Evolutionary conservation across 2,113 vertebrate species (phyloP).

Genomic region (Oncorhynchus tshawytscha): DNA sequence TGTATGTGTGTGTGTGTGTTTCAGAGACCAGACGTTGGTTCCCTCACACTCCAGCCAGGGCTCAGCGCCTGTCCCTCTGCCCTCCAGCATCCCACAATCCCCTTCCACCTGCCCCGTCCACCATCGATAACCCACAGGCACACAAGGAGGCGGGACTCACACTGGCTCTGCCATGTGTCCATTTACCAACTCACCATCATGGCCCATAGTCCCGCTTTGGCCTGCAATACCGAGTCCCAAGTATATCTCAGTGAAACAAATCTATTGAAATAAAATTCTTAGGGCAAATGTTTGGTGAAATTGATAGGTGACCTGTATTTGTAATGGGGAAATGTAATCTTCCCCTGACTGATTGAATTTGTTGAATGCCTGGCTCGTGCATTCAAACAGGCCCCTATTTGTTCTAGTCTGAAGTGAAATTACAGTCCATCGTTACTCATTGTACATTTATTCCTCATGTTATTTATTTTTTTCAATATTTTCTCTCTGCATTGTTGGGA

Average conservation of each 20-base stretch:
- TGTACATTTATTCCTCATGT: too few relatives aligned
- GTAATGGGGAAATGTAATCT: background rate
- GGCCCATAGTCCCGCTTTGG: slow-evolving; percentile 1
- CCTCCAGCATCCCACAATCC: slow-evolving; percentile 29
- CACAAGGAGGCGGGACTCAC: slow-evolving; percentile 37
- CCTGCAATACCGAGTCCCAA: slow-evolving; percentile 17
- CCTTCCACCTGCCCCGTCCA: slow-evolving; percentile 14
- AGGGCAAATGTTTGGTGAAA: background rate
- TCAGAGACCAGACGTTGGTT: slow-evolving; percentile 9
- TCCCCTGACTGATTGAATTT: background rate
- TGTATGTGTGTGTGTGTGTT: slow-evolving; percentile 18
- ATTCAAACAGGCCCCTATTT: background rate
- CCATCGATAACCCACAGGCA: slow-evolving; percentile 45
- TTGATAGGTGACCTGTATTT: background rate
- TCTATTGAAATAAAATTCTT: background rate
- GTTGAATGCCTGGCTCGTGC: background rate
- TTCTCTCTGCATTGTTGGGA: too few relatives aligned
- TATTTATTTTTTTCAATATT: too few relatives aligned
- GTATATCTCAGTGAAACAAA: background rate
- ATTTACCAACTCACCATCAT: slow-evolving; percentile 41
- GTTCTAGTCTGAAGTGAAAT: too few relatives aligned
- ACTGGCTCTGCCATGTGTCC: slow-evolving; percentile 57
- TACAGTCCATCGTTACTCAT: too few relatives aligned
- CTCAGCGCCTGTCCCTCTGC: slow-evolving; percentile 49
- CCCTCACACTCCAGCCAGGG: slow-evolving; percentile 54